These are phyloP conservation scores for Chrosomus eos DNA, from an alignment of 2,797 vertebrate species.

Conservation along the genomic window DNA sequence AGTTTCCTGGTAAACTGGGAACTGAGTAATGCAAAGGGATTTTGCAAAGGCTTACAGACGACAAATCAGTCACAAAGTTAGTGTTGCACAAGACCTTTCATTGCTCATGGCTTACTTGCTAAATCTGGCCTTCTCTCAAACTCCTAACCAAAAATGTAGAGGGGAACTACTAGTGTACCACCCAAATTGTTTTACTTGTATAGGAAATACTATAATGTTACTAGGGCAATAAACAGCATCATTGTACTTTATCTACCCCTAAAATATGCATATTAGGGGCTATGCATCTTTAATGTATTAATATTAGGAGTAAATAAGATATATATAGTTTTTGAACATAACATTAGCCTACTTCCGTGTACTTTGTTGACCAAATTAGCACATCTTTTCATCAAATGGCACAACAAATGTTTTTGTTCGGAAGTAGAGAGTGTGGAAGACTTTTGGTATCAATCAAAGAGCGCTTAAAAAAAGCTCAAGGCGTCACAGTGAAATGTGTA, in stretches of 20 bases:
- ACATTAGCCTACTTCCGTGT: slow-evolving; percentile 13
- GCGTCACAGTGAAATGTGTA: slow-evolving; percentile 57
- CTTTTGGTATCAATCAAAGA: slow-evolving; percentile 36
- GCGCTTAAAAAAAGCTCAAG: slow-evolving; percentile 35
- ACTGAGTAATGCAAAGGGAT: slow-evolving; percentile 10
- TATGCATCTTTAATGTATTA: not conserved
- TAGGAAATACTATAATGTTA: not conserved
- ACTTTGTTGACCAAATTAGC: slow-evolving; percentile 45
- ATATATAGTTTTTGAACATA: not conserved
- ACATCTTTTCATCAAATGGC: slow-evolving; percentile 33
- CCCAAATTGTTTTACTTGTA: not conserved
- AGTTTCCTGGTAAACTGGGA: slow-evolving; percentile 20
- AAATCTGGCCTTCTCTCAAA: not conserved
- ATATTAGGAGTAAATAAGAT: not conserved
- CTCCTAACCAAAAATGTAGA: not conserved
- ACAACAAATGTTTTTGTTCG: slow-evolving; percentile 35
- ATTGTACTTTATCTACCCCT: not conserved
- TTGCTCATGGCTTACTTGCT: not conserved
- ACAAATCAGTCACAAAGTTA: not conserved
- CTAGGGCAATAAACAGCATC: not conserved
- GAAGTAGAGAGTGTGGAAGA: slow-evolving; percentile 17
- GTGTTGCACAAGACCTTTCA: slow-evolving; percentile 23
- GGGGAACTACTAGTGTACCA: not conserved
- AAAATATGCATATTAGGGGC: not conserved
- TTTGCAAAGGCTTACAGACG: not conserved